Conservation (phyloP, 92 coral and sea anemone genomes). For the Anthopleura xanthogrammica region DNA sequence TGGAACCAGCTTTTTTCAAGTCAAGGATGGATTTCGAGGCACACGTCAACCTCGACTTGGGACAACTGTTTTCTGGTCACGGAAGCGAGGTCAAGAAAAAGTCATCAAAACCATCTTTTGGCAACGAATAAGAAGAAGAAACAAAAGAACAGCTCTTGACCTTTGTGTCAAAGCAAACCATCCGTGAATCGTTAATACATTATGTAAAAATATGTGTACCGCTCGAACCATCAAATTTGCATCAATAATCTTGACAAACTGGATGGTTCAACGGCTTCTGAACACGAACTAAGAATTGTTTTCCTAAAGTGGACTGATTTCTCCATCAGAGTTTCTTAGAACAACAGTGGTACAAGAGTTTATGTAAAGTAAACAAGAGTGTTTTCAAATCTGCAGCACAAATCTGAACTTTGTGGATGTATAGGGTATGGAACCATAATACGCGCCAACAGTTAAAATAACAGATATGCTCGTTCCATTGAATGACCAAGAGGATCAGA, state of each 20-base stretch:
- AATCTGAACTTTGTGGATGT: neutral
- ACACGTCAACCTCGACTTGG: neutral
- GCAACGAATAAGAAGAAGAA: neutral
- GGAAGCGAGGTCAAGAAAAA: too few species aligned
- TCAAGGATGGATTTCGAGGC: too few species aligned
- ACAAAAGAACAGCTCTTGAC: conserved; percentile 3
- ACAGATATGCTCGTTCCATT: neutral
- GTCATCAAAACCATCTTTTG: neutral
- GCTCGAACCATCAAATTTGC: neutral
- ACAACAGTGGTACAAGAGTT: neutral
- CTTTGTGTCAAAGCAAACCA: neutral
- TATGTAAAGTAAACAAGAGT: neutral
- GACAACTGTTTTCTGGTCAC: neutral
- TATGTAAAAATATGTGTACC: neutral
- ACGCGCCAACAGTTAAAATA: conserved; percentile 1
- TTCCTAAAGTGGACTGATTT: neutral
- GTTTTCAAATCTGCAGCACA: neutral
- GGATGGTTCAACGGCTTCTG: neutral
- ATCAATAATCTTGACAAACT: neutral
- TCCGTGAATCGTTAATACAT: neutral
- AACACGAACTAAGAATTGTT: neutral
- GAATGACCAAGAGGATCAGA: neutral
- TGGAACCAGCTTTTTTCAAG: too few species aligned
- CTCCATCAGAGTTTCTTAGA: neutral
- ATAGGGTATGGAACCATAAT: neutral